Base-by-base conservation (phyloP, 2,888 invertebrate genomes). In the Pollenia labialis region DNA sequence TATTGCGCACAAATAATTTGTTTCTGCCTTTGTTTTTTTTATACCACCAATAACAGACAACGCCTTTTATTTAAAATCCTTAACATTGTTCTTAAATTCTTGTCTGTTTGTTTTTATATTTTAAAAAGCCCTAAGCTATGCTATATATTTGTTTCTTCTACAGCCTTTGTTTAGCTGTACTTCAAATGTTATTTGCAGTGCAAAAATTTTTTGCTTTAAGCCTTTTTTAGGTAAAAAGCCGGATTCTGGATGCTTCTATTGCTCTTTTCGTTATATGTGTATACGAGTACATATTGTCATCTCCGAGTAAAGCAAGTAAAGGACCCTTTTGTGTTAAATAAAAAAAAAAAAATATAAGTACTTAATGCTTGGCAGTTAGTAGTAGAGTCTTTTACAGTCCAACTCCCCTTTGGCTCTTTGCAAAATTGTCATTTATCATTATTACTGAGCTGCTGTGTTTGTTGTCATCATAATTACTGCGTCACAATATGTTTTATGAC, bases 401-500 rank as follows among this genome's bases (percentile, higher is more conserved):
- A 23, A 69, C 50, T 69, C 16, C 50, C 48, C 18, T 62, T 74
- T 72, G 66, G 11, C 48, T 46, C 23, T 48, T 56, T 40, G 64
- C n/a, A 66, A 56, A 76, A 54, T 46, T 71, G 16, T 44, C 79
- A 71, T 83, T 76, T 80, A 76, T 86, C 82, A 86, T 76, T 83
- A 76, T 83, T 81, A 74, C 74, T 74, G 16, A 42, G 56, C 14
- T 46, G 32, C 58, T 68, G 42, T 14, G 62, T 16, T 32, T 60
- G 60, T 14, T 18, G 11, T 46, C 14, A 32, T n/a, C 46, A 66
- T 86, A 83, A 86, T 83, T 87, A 83, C 86, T 87, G 86, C 83
- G 76, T 83, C 80, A 72, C 68, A 77, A 74, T 85, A 85, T 85
- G 79, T 82, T 82, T 82, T 82, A 85, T 74, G 74, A 56, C 74